Percentiles rank a stretch among this genome's conserved stretches.
Conservation (phyloP, 2,888 invertebrate genomes). For the Drymonia ruficornis region DNA sequence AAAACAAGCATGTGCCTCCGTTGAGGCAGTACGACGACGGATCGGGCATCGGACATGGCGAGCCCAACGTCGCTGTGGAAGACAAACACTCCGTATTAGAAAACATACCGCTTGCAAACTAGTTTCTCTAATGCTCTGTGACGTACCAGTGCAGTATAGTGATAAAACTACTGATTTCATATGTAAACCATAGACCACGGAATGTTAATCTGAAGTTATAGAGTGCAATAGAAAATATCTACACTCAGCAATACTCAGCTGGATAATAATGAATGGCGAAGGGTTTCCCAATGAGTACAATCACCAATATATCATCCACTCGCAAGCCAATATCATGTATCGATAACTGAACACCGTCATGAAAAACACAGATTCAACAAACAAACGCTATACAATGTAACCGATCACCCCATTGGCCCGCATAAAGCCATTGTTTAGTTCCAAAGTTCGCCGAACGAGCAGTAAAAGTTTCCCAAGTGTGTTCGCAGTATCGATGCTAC, state of each 20-base stretch:
- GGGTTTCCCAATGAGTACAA: too few species aligned
- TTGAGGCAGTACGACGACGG: conserved; percentile 92
- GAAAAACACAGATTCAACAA: conserved; percentile 27
- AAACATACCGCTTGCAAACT: background rate
- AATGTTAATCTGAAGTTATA: too few species aligned
- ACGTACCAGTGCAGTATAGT: too few species aligned
- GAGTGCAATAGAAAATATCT: too few species aligned
- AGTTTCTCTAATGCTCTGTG: background rate
- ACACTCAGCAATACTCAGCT: too few species aligned
- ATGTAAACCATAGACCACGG: too few species aligned
- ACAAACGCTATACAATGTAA: conserved; percentile 54
- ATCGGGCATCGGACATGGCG: conserved; percentile 87
- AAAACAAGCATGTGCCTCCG: conserved; percentile 93
- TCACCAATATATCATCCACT: too few species aligned
- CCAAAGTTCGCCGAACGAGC: conserved; percentile 46
- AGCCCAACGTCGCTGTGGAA: conserved; percentile 79
- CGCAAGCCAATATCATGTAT: too few species aligned
- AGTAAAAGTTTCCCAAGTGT: conserved; percentile 49
- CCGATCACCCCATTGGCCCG: conserved; percentile 58
- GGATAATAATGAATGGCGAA: too few species aligned
- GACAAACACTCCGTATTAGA: background rate
- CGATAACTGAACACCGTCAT: background rate
- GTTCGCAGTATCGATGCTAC: conserved; percentile 48
- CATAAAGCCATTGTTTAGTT: conserved; percentile 57
- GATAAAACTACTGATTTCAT: too few species aligned